Percentiles rank a stretch among this genome's conserved stretches.
Conservation (phyloP, 2,797 vertebrate species). For the Ceryle rudis region DNA sequence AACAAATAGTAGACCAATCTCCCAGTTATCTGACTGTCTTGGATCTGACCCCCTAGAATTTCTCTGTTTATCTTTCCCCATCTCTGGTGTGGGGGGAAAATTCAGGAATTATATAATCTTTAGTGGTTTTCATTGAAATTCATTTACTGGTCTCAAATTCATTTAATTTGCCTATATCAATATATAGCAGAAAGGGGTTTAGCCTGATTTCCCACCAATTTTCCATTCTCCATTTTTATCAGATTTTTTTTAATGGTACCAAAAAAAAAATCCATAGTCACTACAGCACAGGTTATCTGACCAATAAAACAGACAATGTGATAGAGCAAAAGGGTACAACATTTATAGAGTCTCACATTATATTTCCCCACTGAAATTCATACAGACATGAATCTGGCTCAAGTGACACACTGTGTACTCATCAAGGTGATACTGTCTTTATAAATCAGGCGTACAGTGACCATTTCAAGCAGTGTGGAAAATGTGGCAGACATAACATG, state of each 20-base stretch:
- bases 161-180: neutral
- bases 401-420: conserved; percentile 39
- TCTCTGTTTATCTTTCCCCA: neutral
- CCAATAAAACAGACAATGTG: neutral
- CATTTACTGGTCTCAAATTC: neutral
- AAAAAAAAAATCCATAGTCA: neutral
- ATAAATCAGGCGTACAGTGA: conserved; percentile 37
- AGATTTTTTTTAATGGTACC: neutral
- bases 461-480: conserved; percentile 12
- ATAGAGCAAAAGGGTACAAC: neutral
- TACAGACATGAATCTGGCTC: conserved; percentile 39
- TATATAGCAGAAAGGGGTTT: neutral
- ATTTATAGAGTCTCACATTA: conserved; percentile 3
- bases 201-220: neutral
- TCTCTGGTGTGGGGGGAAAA: neutral
- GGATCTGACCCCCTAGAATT: neutral
- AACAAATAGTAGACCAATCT: too few relatives aligned
- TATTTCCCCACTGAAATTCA: conserved; percentile 32
- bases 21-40: neutral
- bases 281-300: neutral
- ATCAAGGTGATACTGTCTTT: conserved; percentile 53
- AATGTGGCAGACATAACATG: neutral
- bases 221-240: neutral
- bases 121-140: neutral
- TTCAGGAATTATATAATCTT: neutral